Conservation (phyloP, 2,113 vertebrate genomes). For the Carlito syrichta region DNA sequence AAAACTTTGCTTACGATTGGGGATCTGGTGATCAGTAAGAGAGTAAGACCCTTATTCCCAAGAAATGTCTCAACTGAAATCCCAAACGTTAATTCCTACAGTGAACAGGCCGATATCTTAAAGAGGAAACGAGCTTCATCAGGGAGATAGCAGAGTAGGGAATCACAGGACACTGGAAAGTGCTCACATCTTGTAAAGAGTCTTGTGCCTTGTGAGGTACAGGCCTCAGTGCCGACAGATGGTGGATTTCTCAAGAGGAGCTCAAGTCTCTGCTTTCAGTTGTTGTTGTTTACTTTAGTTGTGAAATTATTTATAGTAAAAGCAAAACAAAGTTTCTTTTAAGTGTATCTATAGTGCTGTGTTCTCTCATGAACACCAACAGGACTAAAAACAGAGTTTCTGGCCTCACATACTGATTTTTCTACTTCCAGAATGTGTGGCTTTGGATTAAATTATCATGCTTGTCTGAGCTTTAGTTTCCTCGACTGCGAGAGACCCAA, state of each 20-base stretch:
- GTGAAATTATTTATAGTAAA: background rate
- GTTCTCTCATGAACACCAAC: background rate
- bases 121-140: background rate
- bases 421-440: background rate
- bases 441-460: background rate
- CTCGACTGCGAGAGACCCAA: background rate
- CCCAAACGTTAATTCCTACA: background rate
- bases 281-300: background rate
- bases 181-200: fast-evolving
- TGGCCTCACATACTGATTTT: background rate
- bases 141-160: background rate
- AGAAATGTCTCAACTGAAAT: background rate
- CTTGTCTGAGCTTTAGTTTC: background rate
- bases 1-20: background rate
- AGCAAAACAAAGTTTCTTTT: background rate
- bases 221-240: background rate
- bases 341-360: fast-evolving
- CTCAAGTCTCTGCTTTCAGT: background rate
- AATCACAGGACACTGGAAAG: background rate
- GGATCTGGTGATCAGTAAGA: background rate
- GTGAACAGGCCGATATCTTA: background rate
- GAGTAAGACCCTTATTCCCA: background rate
- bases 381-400: background rate
- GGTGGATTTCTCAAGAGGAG: background rate
- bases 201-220: fast-evolving